A percentile compares a stretch with the other conserved stretches of the same genome.
Conservation (phyloP, 2,113 vertebrate species). For the Mellivora capensis region DNA sequence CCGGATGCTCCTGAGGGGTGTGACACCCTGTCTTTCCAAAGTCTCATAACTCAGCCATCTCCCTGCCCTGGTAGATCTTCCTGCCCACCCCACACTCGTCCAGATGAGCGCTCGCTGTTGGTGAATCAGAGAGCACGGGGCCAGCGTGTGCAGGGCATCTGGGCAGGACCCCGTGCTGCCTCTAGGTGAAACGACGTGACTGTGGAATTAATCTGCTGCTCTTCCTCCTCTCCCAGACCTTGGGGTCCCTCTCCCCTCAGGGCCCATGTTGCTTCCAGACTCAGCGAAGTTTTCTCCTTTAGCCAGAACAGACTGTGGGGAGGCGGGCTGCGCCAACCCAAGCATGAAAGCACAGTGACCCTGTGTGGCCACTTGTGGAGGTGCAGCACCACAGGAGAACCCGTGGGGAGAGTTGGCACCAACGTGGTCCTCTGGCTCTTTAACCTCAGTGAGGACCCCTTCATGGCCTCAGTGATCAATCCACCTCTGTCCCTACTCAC, state of each 20-base stretch:
- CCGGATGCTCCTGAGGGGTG: neutral
- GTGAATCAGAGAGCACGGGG: accelerated
- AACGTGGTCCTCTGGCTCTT: neutral
- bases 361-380: slow-evolving; percentile 74
- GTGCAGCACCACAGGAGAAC: neutral
- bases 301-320: neutral
- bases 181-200: neutral
- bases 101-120: neutral
- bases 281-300: neutral
- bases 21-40: neutral
- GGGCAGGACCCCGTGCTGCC: too few relatives aligned
- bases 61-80: neutral
- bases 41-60: neutral
- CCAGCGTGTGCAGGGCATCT: too few relatives aligned
- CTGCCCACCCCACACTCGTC: neutral
- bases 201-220: neutral
- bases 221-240: neutral
- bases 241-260: neutral
- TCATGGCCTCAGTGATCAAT: neutral
- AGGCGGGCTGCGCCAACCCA: neutral
- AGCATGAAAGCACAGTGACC: slow-evolving; percentile 81
- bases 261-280: neutral
- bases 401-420: accelerated
- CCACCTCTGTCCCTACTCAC: neutral
- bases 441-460: neutral